Conservation (phyloP, 2,113 vertebrate genomes). For the Lophotis ruficrista region DNA sequence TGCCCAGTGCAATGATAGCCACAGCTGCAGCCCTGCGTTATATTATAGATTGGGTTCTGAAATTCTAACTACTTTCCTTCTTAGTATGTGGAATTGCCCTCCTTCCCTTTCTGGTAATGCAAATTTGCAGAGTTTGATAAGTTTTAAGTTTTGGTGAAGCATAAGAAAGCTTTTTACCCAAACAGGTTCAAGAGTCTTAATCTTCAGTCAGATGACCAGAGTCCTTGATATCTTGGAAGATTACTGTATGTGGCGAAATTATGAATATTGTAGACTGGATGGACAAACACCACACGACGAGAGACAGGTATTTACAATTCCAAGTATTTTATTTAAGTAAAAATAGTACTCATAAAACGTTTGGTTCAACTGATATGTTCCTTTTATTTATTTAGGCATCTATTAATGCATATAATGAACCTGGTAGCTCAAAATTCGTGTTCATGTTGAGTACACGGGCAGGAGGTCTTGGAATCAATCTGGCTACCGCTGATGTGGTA, state of each 20-base stretch:
- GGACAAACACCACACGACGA: conserved; percentile 97
- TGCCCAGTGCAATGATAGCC: accelerated
- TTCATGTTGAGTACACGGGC: conserved; percentile 98
- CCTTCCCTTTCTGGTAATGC: not conserved
- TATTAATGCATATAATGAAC: conserved; percentile 92
- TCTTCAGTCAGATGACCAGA: conserved; percentile 99
- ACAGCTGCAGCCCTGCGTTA: not conserved
- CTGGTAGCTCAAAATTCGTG: conserved; percentile 92
- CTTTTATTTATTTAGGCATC: conserved; percentile 81
- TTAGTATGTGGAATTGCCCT: not conserved
- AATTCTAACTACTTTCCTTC: accelerated
- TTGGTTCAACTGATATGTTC: not conserved
- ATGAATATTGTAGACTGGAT: conserved; percentile 92
- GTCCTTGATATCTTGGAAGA: conserved; percentile 97
- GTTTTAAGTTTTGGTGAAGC: not conserved
- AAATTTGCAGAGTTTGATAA: not conserved
- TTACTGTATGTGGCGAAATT: conserved; percentile 98
- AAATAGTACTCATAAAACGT: not conserved
- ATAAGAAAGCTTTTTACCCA: not conserved
- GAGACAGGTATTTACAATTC: conserved; percentile 83
- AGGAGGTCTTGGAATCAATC: conserved; percentile 96
- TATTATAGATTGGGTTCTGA: not conserved
- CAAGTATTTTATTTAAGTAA: not conserved
- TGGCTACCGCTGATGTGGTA: conserved; percentile 97
- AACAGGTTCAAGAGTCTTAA: conserved; percentile 91